Percentiles rank a stretch among this genome's conserved stretches.
Conservation (phyloP, 2,113 vertebrate genomes). For the Bambusicola thoracicus region DNA sequence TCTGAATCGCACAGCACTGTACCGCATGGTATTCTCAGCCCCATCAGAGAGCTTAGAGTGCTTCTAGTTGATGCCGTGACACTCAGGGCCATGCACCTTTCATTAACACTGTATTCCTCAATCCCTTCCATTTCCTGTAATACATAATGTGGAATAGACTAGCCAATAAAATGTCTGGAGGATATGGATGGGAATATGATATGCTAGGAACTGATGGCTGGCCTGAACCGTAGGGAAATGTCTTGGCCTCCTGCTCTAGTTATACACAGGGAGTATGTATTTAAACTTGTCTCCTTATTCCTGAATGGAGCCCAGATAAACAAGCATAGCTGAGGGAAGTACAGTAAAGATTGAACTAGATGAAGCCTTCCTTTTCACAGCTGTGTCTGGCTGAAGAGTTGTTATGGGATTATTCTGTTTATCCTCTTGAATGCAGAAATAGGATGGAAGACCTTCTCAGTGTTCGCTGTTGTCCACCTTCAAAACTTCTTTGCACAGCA, state of each 20-base stretch:
- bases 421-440: not conserved
- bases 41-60: not conserved
- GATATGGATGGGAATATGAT: not conserved
- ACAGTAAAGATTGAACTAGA: not conserved
- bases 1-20: not conserved
- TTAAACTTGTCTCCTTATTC: slow-evolving; percentile 6
- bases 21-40: not conserved
- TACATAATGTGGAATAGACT: not conserved
- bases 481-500: accelerated
- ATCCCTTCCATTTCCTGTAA: not conserved
- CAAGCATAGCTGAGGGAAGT: not conserved
- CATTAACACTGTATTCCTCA: not conserved
- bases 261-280: not conserved
- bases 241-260: not conserved
- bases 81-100: not conserved
- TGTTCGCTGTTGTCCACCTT: not conserved
- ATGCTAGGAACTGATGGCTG: not conserved
- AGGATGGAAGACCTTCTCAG: accelerated
- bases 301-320: slow-evolving; percentile 27
- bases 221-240: not conserved
- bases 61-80: not conserved
- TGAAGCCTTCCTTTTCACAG: slow-evolving; percentile 10
- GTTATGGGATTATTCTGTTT: not conserved
- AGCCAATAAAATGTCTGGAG: slow-evolving; percentile 9
- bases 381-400: not conserved